These are phyloP conservation scores for Tokudaia muenninki DNA, from an alignment of 2,797 vertebrate genomes.

Conservation along the genomic window DNA sequence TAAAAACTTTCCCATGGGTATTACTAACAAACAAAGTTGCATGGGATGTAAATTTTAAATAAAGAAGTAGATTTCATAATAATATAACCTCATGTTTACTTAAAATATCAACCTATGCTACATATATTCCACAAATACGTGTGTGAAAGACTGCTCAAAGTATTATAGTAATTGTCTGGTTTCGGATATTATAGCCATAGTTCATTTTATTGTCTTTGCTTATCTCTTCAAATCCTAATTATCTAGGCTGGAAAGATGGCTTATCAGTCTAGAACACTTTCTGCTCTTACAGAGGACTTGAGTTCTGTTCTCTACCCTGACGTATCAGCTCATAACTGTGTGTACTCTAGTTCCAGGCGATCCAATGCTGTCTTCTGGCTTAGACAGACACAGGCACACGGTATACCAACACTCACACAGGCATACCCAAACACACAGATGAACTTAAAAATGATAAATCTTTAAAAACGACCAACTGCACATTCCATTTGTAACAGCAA, in stretches of 20 bases:
- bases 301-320: not conserved
- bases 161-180: not conserved
- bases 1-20: not conserved
- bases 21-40: not conserved
- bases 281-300: not conserved
- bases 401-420: not conserved
- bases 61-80: not conserved
- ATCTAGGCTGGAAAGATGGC: not conserved
- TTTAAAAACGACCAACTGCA: not conserved
- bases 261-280: not conserved
- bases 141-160: not conserved
- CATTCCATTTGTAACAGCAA: not conserved
- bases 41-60: not conserved
- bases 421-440: not conserved
- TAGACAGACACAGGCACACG: not conserved
- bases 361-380: not conserved
- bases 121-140: not conserved
- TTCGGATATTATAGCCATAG: not conserved
- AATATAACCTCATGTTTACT: not conserved
- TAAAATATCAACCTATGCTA: not conserved
- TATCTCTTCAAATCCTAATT: not conserved
- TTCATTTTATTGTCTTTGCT: conserved; percentile 47
- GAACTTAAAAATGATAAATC: not conserved
- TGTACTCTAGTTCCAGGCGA: not conserved
- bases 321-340: not conserved